Evolutionary conservation across 2,113 vertebrate genomes (phyloP), one percentile per base, ranked within the genome.

Genomic region (Apistogramma diplotaenia): DNA sequence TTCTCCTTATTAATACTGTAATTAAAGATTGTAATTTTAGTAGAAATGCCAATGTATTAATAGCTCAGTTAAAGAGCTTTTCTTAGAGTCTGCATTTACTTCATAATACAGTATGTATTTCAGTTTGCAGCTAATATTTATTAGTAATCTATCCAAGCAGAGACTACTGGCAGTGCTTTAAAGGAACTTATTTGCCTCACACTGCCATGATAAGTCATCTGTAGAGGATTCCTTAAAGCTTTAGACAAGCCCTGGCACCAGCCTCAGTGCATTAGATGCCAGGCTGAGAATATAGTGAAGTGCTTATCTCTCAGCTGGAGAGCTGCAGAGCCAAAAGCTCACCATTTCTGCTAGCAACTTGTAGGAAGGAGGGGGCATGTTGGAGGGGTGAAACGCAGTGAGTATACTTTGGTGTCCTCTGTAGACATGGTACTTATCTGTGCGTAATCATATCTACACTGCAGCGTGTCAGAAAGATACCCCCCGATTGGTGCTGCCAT

Each of bases 271-370:
- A 71, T 88, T 84, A 88, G 85, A 89, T 87, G 75, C 70, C 84
- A 86, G 86, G 87, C 86, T 82, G 76, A 93, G 80, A 91, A 90
- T 91, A 84, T 60, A 88, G 83, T 79, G 78, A 81, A 89, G 84
- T 79, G 89, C 83, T 93, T 93, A 93, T 93, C 92, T 89, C 84
- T 76, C 88, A 87, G 90, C 85, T 58, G 81, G 84, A 88, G 79
- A 85, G 75, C 88, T 55, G 57, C 82, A 78, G 51, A 86, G 81
- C 79, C 81, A 87, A 85, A 73, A 89, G 78, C 83, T 74, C 71
- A 40, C 79, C 58, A 79, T 89, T 85, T 85, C 81, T 73, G 82
- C 80, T 49, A 70, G 85, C 54, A 19, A 55, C 62, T 57, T 73
- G 81, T 55, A 54, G 73, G 10, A 25, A 74, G 40, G 61, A 13